Evolutionary conservation across 2,888 invertebrate genomes (phyloP).

Genomic region (Phlogophora meticulosa): DNA sequence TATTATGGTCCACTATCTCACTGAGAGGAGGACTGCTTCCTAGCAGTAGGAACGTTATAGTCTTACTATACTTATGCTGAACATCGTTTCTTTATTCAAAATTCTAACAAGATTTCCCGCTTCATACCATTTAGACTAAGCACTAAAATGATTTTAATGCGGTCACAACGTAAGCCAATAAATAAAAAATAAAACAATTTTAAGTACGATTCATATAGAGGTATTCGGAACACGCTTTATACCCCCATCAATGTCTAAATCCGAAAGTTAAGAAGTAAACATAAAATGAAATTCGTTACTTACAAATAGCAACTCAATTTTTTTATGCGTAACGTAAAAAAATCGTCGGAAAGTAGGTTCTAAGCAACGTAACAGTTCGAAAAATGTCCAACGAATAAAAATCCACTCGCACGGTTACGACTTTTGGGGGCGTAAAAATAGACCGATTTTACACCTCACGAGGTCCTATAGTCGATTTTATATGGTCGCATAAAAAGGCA

Average conservation of each 20-base stretch:
- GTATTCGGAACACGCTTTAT: constrained; percentile 68
- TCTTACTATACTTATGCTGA: too few relatives aligned
- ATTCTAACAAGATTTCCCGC: constrained; percentile 31
- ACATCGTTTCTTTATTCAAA: background rate
- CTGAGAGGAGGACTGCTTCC: too few relatives aligned
- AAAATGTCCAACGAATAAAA: constrained; percentile 85
- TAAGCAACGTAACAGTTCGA: constrained; percentile 73
- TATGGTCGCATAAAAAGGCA: constrained; percentile 82
- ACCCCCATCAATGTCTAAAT: constrained; percentile 70
- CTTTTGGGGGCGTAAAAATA: constrained; percentile 84
- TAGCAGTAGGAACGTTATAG: too few relatives aligned
- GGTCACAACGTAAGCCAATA: constrained; percentile 62
- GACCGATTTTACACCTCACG: constrained; percentile 87
- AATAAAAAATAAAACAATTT: constrained; percentile 73
- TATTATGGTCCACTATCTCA: too few relatives aligned
- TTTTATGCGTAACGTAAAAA: constrained; percentile 73
- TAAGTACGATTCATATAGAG: constrained; percentile 67
- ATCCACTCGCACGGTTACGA: constrained; percentile 84
- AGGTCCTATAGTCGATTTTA: constrained; percentile 83
- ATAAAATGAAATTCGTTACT: constrained; percentile 74
- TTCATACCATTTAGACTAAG: constrained; percentile 54
- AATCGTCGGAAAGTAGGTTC: constrained; percentile 60
- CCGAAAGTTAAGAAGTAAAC: constrained; percentile 71
- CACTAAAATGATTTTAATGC: constrained; percentile 66
- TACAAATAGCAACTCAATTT: constrained; percentile 71